Base-by-base conservation (phyloP, 2,797 vertebrate genomes). In the Aulostomus chinensis region DNA sequence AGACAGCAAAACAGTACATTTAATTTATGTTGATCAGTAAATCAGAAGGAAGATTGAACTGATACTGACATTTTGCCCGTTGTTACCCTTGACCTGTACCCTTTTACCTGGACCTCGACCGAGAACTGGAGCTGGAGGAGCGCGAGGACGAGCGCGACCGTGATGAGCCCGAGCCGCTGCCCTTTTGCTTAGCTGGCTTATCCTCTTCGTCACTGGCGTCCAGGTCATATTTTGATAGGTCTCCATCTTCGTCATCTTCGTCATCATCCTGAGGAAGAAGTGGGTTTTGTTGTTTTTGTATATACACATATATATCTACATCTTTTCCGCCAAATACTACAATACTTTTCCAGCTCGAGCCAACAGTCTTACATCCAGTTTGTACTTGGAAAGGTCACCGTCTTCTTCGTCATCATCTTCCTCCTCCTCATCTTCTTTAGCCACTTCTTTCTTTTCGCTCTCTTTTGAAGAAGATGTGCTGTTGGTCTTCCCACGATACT, bases 41-140 rank as follows among this genome's bases (percentile, higher is more conserved):
- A 88, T 78, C 87, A 86, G 93, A 93, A 92, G 86, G 89, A 96
- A 94, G 92, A 91, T 93, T 92, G 89, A 91, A 80, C 91, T 94
- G 96, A 98, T 98, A 98, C 96, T 96, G 96, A 99, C 97, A 98
- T 99, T 99, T 99, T 98, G 93, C 93, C 95, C 88, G 94, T 91
- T 79, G 96, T 99, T 95, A 98, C 97, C 97, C 96, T 97, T 93
- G 96, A 96, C 95, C 95, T 98, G 96, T 93, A 96, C 96, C 96
- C 96, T 93, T 99, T 99, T 99, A 99, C 97, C 97, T 98, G 96
- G 97, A 99, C 97, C 97, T 97, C 86, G 97, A 99, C 97, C 95
- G 95, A 87, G 96, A 98, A 91, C 95, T 96, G 86, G 96, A 97
- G 80, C 94, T 95, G 85, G 96, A 97, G 63, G 97, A 98, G 81